These are phyloP conservation scores for Lagria hirta DNA, from an alignment of 2,888 invertebrate genomes.

Conservation along the genomic window DNA sequence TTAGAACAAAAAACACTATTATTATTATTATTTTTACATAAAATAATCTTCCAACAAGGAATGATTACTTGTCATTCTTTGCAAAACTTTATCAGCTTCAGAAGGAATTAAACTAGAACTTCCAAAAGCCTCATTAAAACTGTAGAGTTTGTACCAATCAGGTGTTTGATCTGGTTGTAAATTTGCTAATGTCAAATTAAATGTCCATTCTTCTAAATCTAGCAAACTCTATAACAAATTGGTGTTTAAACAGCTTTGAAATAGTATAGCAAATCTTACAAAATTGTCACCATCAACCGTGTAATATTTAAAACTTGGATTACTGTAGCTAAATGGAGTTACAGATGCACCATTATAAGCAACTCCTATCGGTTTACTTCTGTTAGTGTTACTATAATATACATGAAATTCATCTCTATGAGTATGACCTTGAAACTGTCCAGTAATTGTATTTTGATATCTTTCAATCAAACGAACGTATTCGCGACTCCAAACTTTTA, in stretches of 20 bases:
- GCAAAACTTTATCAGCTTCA: slow-evolving; percentile 63
- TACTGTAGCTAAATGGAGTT: slow-evolving; percentile 68
- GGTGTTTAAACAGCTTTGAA: neutral
- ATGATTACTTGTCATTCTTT: slow-evolving; percentile 59
- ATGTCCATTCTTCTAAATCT: slow-evolving; percentile 70
- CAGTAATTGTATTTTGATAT: slow-evolving; percentile 81
- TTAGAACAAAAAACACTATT: no score
- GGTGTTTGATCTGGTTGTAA: slow-evolving; percentile 42
- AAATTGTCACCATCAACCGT: slow-evolving; percentile 37
- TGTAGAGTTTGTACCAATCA: slow-evolving; percentile 17
- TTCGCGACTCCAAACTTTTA: slow-evolving; percentile 69
- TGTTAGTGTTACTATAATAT: slow-evolving; percentile 62
- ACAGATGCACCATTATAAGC: slow-evolving; percentile 83
- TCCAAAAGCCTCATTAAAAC: slow-evolving; percentile 63
- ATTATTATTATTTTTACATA: slow-evolving; percentile 44
- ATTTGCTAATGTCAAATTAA: slow-evolving; percentile 76
- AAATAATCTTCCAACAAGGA: slow-evolving; percentile 49
- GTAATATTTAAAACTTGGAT: slow-evolving; percentile 58
- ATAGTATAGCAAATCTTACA: slow-evolving; percentile 29
- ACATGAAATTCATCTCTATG: slow-evolving; percentile 76
- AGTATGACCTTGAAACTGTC: slow-evolving; percentile 82
- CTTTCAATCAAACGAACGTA: slow-evolving; percentile 68
- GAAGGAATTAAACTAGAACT: slow-evolving; percentile 61
- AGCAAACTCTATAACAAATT: slow-evolving; percentile 58
- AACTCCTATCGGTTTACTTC: slow-evolving; percentile 62